Evolutionary conservation across 2,113 vertebrate species (phyloP).

Genomic region (Ondatra zibethicus): DNA sequence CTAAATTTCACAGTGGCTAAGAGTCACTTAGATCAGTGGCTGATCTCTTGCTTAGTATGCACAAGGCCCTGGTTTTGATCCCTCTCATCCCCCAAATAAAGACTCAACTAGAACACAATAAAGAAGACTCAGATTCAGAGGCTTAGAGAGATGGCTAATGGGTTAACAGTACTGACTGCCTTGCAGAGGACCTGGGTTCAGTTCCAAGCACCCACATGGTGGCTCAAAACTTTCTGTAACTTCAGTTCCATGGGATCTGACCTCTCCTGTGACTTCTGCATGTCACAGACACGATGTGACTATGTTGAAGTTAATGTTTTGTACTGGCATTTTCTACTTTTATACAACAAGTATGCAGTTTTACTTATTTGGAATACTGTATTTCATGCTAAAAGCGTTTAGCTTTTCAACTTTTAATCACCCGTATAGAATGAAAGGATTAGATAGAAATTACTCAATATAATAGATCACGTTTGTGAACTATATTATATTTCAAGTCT

Average conservation of each 20-base stretch:
- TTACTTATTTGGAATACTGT: neutral
- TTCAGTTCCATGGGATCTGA: neutral
- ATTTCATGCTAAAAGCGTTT: conserved; percentile 25
- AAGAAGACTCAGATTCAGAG: neutral
- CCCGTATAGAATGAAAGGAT: conserved; percentile 30
- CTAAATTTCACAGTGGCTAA: neutral
- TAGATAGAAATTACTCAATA: conserved; percentile 25
- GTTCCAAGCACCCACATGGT: neutral
- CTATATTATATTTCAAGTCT: conserved; percentile 24
- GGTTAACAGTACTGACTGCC: neutral
- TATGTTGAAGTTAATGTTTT: neutral
- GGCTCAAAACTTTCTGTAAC: neutral
- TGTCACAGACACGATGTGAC: neutral
- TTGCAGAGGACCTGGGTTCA: neutral
- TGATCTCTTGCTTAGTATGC: neutral
- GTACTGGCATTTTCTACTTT: conserved; percentile 1
- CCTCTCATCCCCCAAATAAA: neutral
- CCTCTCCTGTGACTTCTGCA: neutral
- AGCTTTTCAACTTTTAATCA: conserved; percentile 46
- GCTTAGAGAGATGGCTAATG: neutral
- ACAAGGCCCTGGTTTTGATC: neutral
- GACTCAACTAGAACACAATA: neutral
- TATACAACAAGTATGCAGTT: neutral
- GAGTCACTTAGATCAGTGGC: neutral
- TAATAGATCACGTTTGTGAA: neutral